phyloP scores from a whole-genome alignment of 2,888 invertebrate species.

The Acronicta alni region DNA sequence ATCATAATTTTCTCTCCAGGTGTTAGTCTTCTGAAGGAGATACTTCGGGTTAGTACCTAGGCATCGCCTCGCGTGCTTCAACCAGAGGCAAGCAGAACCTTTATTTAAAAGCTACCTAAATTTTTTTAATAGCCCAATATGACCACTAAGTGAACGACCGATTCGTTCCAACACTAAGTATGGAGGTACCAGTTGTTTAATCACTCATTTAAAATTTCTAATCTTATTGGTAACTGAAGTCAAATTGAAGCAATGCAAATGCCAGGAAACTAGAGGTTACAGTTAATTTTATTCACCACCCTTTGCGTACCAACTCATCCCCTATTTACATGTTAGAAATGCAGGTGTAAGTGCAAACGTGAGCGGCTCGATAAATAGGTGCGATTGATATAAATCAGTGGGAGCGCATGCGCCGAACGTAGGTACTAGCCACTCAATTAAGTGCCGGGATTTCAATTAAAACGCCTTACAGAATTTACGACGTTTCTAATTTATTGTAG shows the following conservation, averaged over 20 bases:
- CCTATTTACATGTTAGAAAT: conserved; percentile 61
- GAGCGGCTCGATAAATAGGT: conserved; percentile 74
- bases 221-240: conserved; percentile 18
- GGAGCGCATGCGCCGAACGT: conserved; percentile 77
- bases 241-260: conserved; percentile 21
- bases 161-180: too few species aligned
- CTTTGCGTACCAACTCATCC: conserved; percentile 45
- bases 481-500: conserved; percentile 78
- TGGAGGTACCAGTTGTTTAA: too few species aligned
- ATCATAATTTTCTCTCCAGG: too few species aligned
- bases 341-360: conserved; percentile 69
- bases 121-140: too few species aligned
- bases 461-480: conserved; percentile 83
- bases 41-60: too few species aligned
- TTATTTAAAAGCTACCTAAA: too few species aligned
- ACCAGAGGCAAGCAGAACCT: too few species aligned
- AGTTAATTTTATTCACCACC: conserved; percentile 47
- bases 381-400: conserved; percentile 78
- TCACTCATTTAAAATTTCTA: conserved; percentile 12
- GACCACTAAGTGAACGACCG: too few species aligned
- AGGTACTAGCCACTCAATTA: conserved; percentile 78
- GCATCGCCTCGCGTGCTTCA: too few species aligned
- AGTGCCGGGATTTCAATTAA: conserved; percentile 87
- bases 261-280: conserved; percentile 38
- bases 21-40: too few species aligned